Base-by-base conservation (phyloP, 2,888 invertebrate genomes). In the Liopterus haemorrhoidalis region DNA sequence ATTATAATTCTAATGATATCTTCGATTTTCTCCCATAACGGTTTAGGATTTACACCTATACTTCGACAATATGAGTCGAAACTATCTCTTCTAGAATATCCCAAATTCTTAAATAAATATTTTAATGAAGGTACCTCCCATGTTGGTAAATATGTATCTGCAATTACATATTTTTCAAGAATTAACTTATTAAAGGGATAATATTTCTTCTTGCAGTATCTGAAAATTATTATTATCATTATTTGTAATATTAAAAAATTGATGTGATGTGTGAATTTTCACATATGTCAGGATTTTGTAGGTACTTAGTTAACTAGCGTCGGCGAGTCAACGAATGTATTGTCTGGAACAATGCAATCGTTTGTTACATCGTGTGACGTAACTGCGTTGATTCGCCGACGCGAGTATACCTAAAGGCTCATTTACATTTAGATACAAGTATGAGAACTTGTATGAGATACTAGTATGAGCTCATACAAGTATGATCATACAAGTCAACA, bases 81-180 rank as follows among this genome's bases (percentile, higher is more conserved):
- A 2, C 90, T 78, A 38, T 86, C 84, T 60, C 85, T 88, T 86
- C 92, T 92, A 3, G 86, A 81, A 55, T 82, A 83, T 2, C 86
- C 85, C 24, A 85, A 69, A 1, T 75, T 73, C 1, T 74, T 76
- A 61, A 85, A 87, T 48, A 81, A 81, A 52, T 79, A 76, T 12
- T 76, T 74, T 27, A 91, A 65, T 0, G 83, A 82, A 0, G 88
- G 85, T 5, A 96, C 83, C 64, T 95, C 77, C 97, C 96, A 97
- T 8, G 87, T 83, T 0, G 97, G 96, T 28, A 90, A 70, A 63
- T 97, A 97, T 63, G 94, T 87, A 63, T 95, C 94, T 0, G 87
- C 89, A 1, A 97, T 86, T 1, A 97, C 91, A 62, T 97, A 97
- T 62, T 95, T 92, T 57, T 92, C 82, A 20, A 85, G 61, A 58